phyloP scores from a whole-genome alignment of 2,888 invertebrate genomes.

The Argyra leucocephala region DNA sequence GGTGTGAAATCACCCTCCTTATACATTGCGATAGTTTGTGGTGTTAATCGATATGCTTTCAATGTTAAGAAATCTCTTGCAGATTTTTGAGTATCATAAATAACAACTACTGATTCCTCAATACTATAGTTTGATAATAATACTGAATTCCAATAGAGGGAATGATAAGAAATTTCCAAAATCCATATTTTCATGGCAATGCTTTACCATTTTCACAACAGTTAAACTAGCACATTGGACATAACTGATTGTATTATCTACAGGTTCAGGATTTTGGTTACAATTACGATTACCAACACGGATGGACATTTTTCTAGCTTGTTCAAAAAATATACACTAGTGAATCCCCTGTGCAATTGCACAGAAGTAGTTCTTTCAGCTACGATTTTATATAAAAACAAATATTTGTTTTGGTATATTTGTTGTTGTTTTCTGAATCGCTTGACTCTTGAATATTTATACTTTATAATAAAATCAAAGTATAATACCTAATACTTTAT shows the following conservation, averaged over 20 bases:
- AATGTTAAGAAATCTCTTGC: constrained; percentile 88
- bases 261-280: constrained; percentile 33
- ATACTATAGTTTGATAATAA: constrained; percentile 95
- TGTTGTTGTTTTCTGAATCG: too few species aligned
- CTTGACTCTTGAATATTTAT: too few species aligned
- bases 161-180: constrained; percentile 93
- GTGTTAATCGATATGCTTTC: constrained; percentile 92
- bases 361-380: too few species aligned
- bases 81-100: constrained; percentile 96
- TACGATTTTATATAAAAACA: too few species aligned
- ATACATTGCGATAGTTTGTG: constrained; percentile 92
- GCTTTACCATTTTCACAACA: constrained; percentile 95
- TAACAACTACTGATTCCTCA: constrained; percentile 95
- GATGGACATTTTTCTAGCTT: constrained; percentile 47
- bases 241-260: constrained; percentile 56
- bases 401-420: too few species aligned
- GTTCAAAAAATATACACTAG: too few species aligned
- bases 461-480: too few species aligned
- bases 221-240: constrained; percentile 95
- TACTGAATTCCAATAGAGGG: constrained; percentile 89
- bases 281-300: constrained; percentile 50
- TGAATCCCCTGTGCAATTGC: too few species aligned
- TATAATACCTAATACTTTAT: too few species aligned
- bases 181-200: constrained; percentile 96
- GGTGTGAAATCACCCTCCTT: constrained; percentile 90